Evolutionary conservation across 2,113 vertebrate species (phyloP), one percentile per base, ranked within the genome.

Genomic region (Ornithorhynchus anatinus): DNA sequence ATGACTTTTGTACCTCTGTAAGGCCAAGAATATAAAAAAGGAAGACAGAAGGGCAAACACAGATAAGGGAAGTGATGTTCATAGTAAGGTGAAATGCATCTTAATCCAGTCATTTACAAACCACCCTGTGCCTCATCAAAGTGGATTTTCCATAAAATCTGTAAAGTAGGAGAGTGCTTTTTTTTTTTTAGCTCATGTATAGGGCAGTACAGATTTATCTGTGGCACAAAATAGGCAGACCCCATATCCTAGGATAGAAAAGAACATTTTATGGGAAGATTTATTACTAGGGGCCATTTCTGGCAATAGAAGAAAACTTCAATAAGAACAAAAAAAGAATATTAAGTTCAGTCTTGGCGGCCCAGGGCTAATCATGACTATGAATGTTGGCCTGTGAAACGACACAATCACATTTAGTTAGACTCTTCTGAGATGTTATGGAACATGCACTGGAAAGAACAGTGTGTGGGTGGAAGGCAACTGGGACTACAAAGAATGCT

Each of bases 361-460:
- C 19, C 66, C 13, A 32, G 15, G 9, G 25, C 37, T 73, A 61
- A 73, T 68, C 52, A 56, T 15, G 51, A 75, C 71, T 84, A 76
- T 40, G 80, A 88, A 83, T 79, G 52, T 59, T 84, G 86, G 69
- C 80, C 0, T 7, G 64, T 39, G 68, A 74, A 69, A 59, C 48
- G 38, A 23, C 0, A 0, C 77, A 36, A 40, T 87, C 80, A 67
- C 52, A 63, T 20, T 1, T 1, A 66, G 71, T 78, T 59, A 70
- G 69, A 37, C 44, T 72, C 35, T 61, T 73, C 51, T 57, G 76
- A 20, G 14, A 67, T 65, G 52, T 19, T 14, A 44, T 57, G 84
- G 86, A 87, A 80, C 4, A 15, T 19, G 17, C 5, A 0, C 5
- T 81, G 80, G 89, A 89, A 89, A 84, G 60, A 77, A 73, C 38